A percentile compares a stretch with the other conserved stretches of the same genome.
Conservation (phyloP, 1,140 invertebrate species). For the Megathymus violae region DNA sequence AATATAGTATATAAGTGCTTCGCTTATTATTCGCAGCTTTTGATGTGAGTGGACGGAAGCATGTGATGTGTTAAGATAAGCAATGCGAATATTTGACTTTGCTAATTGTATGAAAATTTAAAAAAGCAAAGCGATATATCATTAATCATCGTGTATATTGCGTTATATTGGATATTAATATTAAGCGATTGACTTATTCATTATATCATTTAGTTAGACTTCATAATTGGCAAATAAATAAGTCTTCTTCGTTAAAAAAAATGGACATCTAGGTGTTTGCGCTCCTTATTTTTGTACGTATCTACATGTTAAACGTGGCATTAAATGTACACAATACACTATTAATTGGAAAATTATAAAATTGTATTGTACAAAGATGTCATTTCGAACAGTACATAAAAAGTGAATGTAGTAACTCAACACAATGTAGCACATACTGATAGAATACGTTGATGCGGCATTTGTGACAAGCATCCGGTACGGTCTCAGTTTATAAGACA, state of each 20-base stretch:
- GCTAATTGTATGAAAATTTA: conserved; percentile 35
- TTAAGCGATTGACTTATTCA: conserved; percentile 15
- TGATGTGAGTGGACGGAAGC: conserved; percentile 36
- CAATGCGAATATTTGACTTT: conserved; percentile 40
- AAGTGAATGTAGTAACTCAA: conserved; percentile 25
- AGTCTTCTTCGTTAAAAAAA: neutral
- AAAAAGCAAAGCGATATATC: conserved; percentile 41
- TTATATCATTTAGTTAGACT: conserved; percentile 21
- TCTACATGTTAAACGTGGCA: neutral
- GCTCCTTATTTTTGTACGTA: neutral
- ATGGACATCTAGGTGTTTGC: neutral
- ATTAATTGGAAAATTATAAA: neutral
- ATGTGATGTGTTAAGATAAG: conserved; percentile 34
- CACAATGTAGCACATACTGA: conserved; percentile 25
- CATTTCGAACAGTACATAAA: conserved; percentile 20
- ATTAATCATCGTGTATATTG: conserved; percentile 7
- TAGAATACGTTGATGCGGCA: conserved; percentile 14
- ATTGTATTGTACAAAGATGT: neutral
- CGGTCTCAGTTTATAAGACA: conserved; percentile 24
- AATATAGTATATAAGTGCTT: conserved; percentile 70
- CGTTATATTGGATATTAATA: conserved; percentile 24
- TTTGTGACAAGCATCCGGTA: conserved; percentile 20
- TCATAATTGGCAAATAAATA: neutral
- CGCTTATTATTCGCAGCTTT: conserved; percentile 52
- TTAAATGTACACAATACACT: neutral